A percentile compares a stretch with the other conserved stretches of the same genome.
Conservation (phyloP, 2,113 vertebrate species). For the Megaceryle torquata region DNA sequence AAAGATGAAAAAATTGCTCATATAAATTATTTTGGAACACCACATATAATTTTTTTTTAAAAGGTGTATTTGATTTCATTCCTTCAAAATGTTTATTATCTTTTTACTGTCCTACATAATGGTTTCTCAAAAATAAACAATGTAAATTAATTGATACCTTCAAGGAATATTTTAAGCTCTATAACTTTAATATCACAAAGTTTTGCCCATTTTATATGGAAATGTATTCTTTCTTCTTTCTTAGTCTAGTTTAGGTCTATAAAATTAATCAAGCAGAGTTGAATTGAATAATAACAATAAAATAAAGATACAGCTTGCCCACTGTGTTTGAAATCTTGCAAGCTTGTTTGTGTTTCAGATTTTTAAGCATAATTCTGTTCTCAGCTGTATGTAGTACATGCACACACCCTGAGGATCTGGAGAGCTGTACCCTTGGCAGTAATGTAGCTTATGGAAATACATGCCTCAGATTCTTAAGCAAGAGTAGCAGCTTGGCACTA, state of each 20-base stretch:
- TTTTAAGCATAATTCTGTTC: neutral
- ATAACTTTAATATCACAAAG: neutral
- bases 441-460: neutral
- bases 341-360: neutral
- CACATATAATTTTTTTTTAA: neutral
- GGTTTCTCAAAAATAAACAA: neutral
- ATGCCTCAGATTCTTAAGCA: neutral
- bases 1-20: neutral
- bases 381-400: neutral
- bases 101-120: neutral
- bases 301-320: neutral
- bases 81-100: neutral
- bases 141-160: neutral
- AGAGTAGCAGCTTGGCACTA: neutral
- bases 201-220: neutral
- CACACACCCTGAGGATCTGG: neutral
- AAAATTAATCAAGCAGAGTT: neutral
- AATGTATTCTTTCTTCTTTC: neutral
- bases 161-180: constrained; percentile 7
- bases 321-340: neutral
- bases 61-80: neutral
- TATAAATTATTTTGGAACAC: neutral
- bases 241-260: neutral
- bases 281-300: neutral
- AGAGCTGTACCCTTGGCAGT: neutral